Percentiles rank a stretch among this genome's conserved stretches.
phyloP scores from a whole-genome alignment of 1,140 invertebrate genomes.

The Formica selysi region DNA sequence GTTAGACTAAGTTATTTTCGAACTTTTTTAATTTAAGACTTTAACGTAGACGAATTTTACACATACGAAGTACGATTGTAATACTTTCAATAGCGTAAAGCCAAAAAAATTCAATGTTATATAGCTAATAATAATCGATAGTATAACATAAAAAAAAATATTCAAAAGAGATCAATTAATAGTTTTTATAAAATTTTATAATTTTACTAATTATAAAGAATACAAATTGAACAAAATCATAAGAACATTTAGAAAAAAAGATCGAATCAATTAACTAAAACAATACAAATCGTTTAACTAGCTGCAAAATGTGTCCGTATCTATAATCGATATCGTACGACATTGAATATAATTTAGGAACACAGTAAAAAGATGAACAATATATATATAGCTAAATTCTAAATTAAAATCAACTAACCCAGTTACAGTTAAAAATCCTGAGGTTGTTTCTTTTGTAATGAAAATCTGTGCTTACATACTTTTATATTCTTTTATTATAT shows the following conservation, averaged over 20 bases:
- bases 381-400: constrained; percentile 2
- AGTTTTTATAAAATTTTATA: not conserved
- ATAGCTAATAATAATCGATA: too few relatives aligned
- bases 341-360: not conserved
- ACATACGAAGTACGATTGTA: constrained; percentile 1
- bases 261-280: not conserved
- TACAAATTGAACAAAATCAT: not conserved
- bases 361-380: not conserved
- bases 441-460: constrained; percentile 8
- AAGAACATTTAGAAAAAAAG: not conserved
- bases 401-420: constrained; percentile 34
- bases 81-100: not conserved
- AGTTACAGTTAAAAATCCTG: constrained; percentile 10
- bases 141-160: not conserved
- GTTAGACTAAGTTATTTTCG: not conserved
- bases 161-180: not conserved
- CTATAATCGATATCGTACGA: not conserved
- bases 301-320: not conserved
- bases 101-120: not conserved
- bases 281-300: not conserved
- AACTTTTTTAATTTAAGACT: constrained; percentile 35
- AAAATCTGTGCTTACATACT: not conserved
- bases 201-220: not conserved
- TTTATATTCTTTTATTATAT: too few relatives aligned
- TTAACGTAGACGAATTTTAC: not conserved